A percentile compares a stretch with the other conserved stretches of the same genome.
These are phyloP conservation scores for Steatocranus sp. DNA, from an alignment of 2,797 vertebrate species.

Conservation along the genomic window DNA sequence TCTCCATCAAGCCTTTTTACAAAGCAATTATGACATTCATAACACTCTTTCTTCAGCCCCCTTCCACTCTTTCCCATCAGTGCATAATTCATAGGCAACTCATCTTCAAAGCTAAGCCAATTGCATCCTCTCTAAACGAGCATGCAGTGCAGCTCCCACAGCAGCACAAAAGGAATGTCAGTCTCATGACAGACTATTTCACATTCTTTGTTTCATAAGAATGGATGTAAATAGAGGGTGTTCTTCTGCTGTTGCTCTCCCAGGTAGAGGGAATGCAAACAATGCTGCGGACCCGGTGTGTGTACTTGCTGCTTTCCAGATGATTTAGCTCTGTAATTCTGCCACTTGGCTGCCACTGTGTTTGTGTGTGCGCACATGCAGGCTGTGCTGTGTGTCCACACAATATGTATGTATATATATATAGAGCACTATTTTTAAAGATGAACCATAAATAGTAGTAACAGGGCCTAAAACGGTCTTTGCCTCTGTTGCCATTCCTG, in stretches of 20 bases:
- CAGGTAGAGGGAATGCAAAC: conserved; percentile 62
- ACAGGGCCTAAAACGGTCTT: conserved; percentile 68
- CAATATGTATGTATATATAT: conserved; percentile 61
- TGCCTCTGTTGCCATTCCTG: conserved; percentile 58
- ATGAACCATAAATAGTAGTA: conserved; percentile 70
- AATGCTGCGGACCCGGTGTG: conserved; percentile 44
- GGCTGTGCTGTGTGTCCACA: conserved; percentile 13
- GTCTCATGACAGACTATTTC: conserved; percentile 40
- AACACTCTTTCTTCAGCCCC: conserved; percentile 18
- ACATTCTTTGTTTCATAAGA: conserved; percentile 46
- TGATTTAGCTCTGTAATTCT: conserved; percentile 35
- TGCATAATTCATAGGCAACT: conserved; percentile 61
- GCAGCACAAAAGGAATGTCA: conserved; percentile 48
- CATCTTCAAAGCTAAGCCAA: conserved; percentile 40
- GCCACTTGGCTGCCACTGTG: conserved; percentile 42
- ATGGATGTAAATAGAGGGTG: conserved; percentile 48
- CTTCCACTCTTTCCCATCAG: conserved; percentile 27
- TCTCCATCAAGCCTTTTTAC: conserved; percentile 45
- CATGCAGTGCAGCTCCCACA: conserved; percentile 20
- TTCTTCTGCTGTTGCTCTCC: conserved; percentile 36
- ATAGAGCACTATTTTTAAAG: conserved; percentile 76
- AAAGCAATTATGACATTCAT: conserved; percentile 49
- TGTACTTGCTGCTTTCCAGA: conserved; percentile 33
- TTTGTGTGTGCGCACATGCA: background rate
- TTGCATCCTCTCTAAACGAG: conserved; percentile 43